Base-by-base conservation (phyloP, 2,888 invertebrate genomes). In the Hedychridium roseum region DNA sequence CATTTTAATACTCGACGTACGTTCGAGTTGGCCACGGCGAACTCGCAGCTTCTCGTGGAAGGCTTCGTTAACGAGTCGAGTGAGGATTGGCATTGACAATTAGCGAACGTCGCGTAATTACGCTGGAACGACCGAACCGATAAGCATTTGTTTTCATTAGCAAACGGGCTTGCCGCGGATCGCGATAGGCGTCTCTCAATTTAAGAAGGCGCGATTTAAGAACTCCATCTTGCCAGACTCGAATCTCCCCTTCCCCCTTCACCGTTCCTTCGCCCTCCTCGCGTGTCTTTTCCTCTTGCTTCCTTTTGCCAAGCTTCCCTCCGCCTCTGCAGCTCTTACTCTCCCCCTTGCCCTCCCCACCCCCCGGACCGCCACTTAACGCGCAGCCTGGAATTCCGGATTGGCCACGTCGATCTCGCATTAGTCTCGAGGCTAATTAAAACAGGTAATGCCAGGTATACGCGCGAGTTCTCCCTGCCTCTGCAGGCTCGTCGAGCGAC, bases 371-470 rank as follows among this genome's bases (percentile, higher is more conserved):
- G 7, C 28, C 3, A 3, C 11, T 28, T 28, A 3, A 15, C 38
- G 34, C 5, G 28, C 32, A 26, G 34, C 42, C 40, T 48, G 56
- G 53, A 58, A 60, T 62, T 55, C 57, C 58, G 50, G 56, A 57
- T 64, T 64, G 61, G 46, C 54, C 64, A 59, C 61, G 65, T 71
- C 64, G 66, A 71, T 69, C 65, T 64, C 51, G 56, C 64, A 59
- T 64, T 64, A 57, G 57, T 66, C 64, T 56, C 48, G 58, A 50
- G 57, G 57, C 67, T 73, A 71, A 73, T 71, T 72, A 70, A 69
- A 71, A 64, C 57, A 50, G 64, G 64, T 64, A 61, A 61, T 45
- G 48, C 60, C 48, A 46, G 59, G 49, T 61, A 49, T 48, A 31
- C 11, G 37, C 38, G 34, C 21, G n/a, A 2, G 38, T 18, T 39